Percentiles rank a stretch among this genome's conserved stretches.
phyloP scores from a whole-genome alignment of 2,888 invertebrate species.

The Metalampra italica region DNA sequence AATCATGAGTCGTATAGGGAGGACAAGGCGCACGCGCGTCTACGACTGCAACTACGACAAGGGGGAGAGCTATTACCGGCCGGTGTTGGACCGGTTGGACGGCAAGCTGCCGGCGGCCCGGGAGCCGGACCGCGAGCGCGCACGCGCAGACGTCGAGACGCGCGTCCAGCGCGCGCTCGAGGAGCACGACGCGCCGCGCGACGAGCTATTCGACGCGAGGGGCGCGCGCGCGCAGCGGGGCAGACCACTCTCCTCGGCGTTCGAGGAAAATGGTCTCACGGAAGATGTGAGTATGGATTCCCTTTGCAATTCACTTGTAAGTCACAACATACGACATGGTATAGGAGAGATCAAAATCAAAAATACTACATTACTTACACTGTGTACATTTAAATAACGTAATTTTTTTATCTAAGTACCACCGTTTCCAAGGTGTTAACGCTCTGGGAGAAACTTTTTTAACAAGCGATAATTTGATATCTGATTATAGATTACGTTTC shows the following conservation, averaged over 20 bases:
- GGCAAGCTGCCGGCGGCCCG: slow-evolving; percentile 72
- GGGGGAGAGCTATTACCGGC: slow-evolving; percentile 90
- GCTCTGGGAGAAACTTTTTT: too few species aligned
- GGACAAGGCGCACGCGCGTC: slow-evolving; percentile 88
- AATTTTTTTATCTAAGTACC: too few species aligned
- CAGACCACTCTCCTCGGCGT: slow-evolving; percentile 62
- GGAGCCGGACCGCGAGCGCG: slow-evolving; percentile 57
- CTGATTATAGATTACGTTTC: too few species aligned
- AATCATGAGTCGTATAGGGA: slow-evolving; percentile 62
- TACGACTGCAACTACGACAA: slow-evolving; percentile 92
- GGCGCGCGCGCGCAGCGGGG: slow-evolving; percentile 73
- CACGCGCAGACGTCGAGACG: slow-evolving; percentile 53
- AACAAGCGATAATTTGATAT: too few species aligned
- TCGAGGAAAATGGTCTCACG: slow-evolving; percentile 65
- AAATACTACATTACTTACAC: too few species aligned
- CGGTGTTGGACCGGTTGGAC: slow-evolving; percentile 86
- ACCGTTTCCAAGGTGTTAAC: too few species aligned
- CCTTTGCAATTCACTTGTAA: too few species aligned
- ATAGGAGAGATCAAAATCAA: too few species aligned
- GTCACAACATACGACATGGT: too few species aligned
- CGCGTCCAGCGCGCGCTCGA: slow-evolving; percentile 58
- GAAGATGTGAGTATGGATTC: slow-evolving; percentile 63
- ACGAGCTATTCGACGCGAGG: slow-evolving; percentile 82
- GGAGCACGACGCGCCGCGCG: slow-evolving; percentile 53
- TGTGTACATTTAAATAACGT: too few species aligned